phyloP scores from a whole-genome alignment of 2,113 vertebrate species.

The Cyphomyrus discorhynchus region DNA sequence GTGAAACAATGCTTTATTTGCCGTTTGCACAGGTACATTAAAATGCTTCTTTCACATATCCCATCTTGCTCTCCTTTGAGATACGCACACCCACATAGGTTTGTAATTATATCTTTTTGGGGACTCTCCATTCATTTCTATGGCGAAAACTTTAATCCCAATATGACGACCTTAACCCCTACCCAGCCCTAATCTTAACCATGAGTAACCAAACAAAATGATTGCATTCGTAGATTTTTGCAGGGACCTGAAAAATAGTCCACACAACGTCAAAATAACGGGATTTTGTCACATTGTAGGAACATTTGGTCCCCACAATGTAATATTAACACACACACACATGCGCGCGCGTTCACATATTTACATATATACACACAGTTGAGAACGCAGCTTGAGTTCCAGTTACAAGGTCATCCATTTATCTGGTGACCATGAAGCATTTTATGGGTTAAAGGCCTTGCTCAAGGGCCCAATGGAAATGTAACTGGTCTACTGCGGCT shows the following conservation, averaged over 20 bases:
- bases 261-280: no score
- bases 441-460: background rate
- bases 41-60: background rate
- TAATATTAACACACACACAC: background rate
- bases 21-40: background rate
- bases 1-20: background rate
- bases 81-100: background rate
- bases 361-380: background rate
- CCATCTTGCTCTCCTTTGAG: background rate
- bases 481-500: background rate
- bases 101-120: no score
- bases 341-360: background rate
- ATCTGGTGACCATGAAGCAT: background rate
- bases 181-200: no score
- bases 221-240: no score
- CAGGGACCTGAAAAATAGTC: no score
- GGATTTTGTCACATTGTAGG: no score
- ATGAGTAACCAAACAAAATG: no score
- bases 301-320: no score
- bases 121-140: no score
- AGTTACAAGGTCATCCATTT: background rate
- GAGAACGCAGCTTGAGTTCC: background rate
- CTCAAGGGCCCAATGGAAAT: background rate
- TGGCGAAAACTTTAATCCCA: no score
- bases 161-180: no score